Evolutionary conservation across 1,140 invertebrate species (phyloP), one percentile per base, ranked within the genome.

Genomic region (Rhynchophorus ferrugineus): DNA sequence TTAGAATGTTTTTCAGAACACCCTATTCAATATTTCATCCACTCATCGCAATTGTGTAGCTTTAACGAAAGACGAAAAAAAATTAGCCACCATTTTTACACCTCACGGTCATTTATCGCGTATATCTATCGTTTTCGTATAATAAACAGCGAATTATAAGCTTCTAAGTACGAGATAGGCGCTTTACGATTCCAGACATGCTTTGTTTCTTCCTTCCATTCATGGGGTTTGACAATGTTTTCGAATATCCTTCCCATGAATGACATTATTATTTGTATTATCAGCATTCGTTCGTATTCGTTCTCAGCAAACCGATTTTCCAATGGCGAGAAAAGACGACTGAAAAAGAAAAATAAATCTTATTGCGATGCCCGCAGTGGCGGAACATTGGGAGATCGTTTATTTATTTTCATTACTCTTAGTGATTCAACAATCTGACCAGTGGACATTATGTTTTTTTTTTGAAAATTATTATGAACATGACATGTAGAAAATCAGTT

Each of bases 191-290:
- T 58, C 57, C 39, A 49, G 57, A 58, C 57, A 55, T 39, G 57
- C 53, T 29, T 58, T 58, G 52, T 58, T 50, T 44, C 57, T 58
- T 58, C 57, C 57, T 58, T 42, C 54, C 57, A 58, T 58, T 58
- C 57, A 58, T 16, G 19, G 37, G 50, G 56, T 58, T 58, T 58
- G 57, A 58, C 57, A 55, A 52, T 46, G 57, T 58, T 58, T 58
- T 58, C 49, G 53, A 51, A 51, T 58, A 55, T 43, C 49, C 44
- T 47, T 48, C 47, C 46, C 48, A 50, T 55, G 57, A 55, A 58
- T 58, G 57, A 58, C 57, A 58, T 45, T 51, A 58, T 55, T 58
- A 51, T 55, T 51, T 49, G 37, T 44, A 39, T 38, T 51, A 51
- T 51, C 49, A 24, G 42, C n/a, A 16, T n/a, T 19, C 33, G 41